phyloP scores from a whole-genome alignment of 2,797 vertebrate genomes.

The Myiothlypis chrysogaster region DNA sequence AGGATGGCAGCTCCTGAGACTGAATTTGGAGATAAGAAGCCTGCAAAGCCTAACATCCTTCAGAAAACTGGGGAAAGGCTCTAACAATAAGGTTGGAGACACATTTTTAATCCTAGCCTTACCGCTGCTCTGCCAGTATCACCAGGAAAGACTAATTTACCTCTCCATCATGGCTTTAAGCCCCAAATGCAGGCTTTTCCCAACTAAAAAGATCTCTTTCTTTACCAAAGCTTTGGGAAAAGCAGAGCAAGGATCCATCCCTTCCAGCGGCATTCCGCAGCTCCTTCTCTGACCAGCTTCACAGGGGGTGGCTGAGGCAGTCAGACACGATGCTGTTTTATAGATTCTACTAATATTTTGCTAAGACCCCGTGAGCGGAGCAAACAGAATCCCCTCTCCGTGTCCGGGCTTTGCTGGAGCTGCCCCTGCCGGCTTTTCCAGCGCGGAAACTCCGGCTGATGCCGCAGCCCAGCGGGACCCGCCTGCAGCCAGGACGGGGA shows the following conservation, averaged over 20 bases:
- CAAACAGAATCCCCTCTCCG: not conserved
- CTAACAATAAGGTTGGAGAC: not conserved
- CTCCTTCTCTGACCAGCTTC: not conserved
- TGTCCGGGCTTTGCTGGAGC: not conserved
- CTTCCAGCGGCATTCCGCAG: rapidly evolving
- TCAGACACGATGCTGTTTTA: not conserved
- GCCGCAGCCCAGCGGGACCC: constrained; percentile 24
- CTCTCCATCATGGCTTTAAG: not conserved
- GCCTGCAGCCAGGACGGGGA: constrained; percentile 7
- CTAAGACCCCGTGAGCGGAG: not conserved
- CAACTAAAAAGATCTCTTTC: not conserved
- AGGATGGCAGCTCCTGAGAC: not conserved
- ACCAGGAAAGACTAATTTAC: not conserved
- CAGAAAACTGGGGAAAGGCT: not conserved
- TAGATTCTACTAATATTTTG: not conserved
- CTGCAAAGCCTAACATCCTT: not conserved
- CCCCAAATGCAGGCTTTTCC: not conserved
- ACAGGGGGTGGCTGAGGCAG: not conserved
- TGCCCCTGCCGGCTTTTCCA: not conserved
- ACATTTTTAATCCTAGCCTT: not conserved
- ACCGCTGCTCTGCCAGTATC: not conserved
- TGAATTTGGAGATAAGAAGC: not conserved
- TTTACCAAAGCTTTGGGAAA: not conserved
- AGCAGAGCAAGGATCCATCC: not conserved
- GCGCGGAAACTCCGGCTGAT: not conserved